Percentiles rank a stretch among this genome's conserved stretches.
These are phyloP conservation scores for Carpatolechia fugitivella DNA, from an alignment of 2,888 invertebrate species.

Conservation along the genomic window DNA sequence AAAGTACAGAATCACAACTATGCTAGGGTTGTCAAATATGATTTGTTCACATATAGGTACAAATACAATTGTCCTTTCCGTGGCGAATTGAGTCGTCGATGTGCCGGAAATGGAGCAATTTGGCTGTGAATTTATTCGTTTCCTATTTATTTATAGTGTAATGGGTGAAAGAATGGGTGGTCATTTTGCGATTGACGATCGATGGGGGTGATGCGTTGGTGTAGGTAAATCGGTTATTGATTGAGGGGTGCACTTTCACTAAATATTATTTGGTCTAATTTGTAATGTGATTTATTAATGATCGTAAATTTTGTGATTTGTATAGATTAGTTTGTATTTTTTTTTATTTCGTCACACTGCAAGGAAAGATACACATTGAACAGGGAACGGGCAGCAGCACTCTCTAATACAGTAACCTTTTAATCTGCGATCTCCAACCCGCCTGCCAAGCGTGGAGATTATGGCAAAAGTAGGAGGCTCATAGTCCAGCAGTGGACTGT, in stretches of 20 bases:
- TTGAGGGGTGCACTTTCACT: conserved; percentile 19
- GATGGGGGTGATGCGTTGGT: conserved; percentile 51
- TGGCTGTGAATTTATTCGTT: conserved; percentile 59
- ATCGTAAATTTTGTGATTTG: background rate
- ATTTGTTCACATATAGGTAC: conserved; percentile 19
- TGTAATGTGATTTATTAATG: background rate
- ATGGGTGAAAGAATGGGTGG: conserved; percentile 54
- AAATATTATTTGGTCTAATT: background rate
- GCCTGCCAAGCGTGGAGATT: too few relatives aligned
- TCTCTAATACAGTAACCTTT: too few relatives aligned
- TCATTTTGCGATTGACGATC: conserved; percentile 53
- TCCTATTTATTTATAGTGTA: conserved; percentile 57
- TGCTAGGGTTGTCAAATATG: background rate
- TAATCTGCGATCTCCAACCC: too few relatives aligned
- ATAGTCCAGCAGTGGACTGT: too few relatives aligned
- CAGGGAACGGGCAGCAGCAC: too few relatives aligned
- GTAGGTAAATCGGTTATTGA: conserved; percentile 65
- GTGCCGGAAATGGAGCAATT: conserved; percentile 72
- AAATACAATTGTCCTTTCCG: conserved; percentile 46
- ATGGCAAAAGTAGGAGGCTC: too few relatives aligned
- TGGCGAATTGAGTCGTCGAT: conserved; percentile 63
- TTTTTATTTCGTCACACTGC: too few relatives aligned
- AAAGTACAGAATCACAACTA: background rate
- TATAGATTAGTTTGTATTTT: background rate
- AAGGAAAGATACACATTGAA: background rate